phyloP scores from a whole-genome alignment of 2,113 vertebrate genomes.

The Nycticryphes semicollaris region DNA sequence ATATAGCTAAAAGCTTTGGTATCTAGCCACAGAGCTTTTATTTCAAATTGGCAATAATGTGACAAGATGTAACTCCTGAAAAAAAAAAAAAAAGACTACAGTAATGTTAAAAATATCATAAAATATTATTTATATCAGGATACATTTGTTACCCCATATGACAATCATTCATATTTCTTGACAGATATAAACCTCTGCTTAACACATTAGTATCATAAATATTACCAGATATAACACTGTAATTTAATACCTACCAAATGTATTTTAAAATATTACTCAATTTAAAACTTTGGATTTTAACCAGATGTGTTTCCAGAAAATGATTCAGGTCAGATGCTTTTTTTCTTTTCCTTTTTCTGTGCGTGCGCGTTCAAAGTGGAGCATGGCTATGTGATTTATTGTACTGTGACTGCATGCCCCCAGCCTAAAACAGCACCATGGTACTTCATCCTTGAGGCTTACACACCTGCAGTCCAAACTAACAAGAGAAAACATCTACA shows the following conservation, averaged over 20 bases:
- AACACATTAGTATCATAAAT: conserved; percentile 74
- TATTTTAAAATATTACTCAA: conserved; percentile 75
- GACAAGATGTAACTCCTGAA: conserved; percentile 40
- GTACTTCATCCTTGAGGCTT: conserved; percentile 66
- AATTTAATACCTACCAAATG: conserved; percentile 75
- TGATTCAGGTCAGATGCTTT: conserved; percentile 77
- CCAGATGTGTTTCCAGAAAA: conserved; percentile 77
- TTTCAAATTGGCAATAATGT: conserved; percentile 53
- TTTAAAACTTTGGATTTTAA: conserved; percentile 78
- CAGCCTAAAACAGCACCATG: conserved; percentile 72
- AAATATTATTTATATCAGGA: conserved; percentile 64
- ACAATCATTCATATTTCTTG: conserved; percentile 65
- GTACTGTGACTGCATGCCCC: conserved; percentile 68
- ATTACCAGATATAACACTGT: conserved; percentile 71
- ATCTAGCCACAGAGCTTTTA: conserved; percentile 42
- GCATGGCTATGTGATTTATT: conserved; percentile 68
- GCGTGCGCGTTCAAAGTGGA: conserved; percentile 41
- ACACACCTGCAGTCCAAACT: conserved; percentile 68
- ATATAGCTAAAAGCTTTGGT: conserved; percentile 13
- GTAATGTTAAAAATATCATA: conserved; percentile 56
- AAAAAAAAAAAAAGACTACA: conserved; percentile 16
- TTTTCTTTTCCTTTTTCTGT: conserved; percentile 23
- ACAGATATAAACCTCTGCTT: conserved; percentile 71
- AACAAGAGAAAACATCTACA: conserved; percentile 64
- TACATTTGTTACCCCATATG: conserved; percentile 62